Conservation (phyloP, 2,113 vertebrate species). For the Apus apus region DNA sequence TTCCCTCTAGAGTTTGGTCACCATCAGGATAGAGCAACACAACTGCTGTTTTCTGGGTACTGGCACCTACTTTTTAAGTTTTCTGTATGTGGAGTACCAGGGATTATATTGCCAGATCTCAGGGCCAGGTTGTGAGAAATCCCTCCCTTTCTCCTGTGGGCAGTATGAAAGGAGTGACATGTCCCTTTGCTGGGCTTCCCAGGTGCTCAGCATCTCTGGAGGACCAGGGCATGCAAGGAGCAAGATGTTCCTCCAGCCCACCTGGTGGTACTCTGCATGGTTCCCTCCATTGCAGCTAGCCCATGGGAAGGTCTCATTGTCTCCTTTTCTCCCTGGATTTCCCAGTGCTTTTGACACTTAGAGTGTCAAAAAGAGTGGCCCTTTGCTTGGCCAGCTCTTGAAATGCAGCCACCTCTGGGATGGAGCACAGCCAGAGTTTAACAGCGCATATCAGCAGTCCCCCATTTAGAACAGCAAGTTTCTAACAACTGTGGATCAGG, state of each 20-base stretch:
- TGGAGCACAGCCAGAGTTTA: conserved; percentile 38
- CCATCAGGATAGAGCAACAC: background rate
- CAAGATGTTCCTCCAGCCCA: background rate
- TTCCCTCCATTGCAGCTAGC: background rate
- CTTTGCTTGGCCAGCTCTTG: background rate
- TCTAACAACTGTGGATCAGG: background rate
- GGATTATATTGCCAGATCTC: background rate
- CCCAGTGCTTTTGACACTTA: background rate
- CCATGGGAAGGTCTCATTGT: background rate
- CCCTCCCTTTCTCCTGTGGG: fast-evolving
- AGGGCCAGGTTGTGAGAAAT: background rate
- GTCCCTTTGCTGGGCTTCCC: background rate
- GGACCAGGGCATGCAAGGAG: background rate
- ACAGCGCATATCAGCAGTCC: background rate
- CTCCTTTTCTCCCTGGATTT: background rate
- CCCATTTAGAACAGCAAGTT: background rate
- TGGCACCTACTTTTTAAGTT: background rate
- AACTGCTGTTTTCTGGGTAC: background rate
- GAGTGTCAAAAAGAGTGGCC: background rate
- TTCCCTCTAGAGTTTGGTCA: background rate
- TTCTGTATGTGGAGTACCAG: fast-evolving
- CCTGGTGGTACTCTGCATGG: background rate
- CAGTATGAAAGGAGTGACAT: background rate
- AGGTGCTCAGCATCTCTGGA: background rate
- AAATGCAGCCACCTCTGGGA: background rate